Conservation (phyloP, 2,113 vertebrate species). For the Solea senegalensis region DNA sequence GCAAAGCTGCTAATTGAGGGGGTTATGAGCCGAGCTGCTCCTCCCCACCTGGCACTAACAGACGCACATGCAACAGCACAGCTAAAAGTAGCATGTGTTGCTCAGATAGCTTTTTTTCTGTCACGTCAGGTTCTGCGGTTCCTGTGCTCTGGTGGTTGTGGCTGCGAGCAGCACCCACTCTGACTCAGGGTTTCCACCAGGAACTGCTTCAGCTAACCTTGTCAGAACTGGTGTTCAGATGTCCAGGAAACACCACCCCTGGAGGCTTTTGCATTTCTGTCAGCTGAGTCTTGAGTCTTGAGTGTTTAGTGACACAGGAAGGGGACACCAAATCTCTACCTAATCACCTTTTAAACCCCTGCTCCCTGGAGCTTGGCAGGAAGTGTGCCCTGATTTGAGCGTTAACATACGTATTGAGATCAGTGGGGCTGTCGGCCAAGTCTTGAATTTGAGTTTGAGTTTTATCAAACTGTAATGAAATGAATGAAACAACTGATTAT, state of each 20-base stretch:
- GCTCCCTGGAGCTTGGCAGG: slow-evolving; percentile 24
- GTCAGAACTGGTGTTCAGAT: slow-evolving; percentile 21
- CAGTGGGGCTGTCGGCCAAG: background rate
- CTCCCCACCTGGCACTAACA: slow-evolving; percentile 24
- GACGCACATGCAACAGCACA: slow-evolving; percentile 23
- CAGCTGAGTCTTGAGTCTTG: slow-evolving; percentile 66
- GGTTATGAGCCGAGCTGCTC: slow-evolving; percentile 31
- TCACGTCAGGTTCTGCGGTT: slow-evolving; percentile 32
- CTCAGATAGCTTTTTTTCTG: slow-evolving; percentile 26
- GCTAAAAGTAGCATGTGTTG: slow-evolving; percentile 15
- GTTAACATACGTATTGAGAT: background rate
- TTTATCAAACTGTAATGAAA: no score
- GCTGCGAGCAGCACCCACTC: slow-evolving; percentile 4
- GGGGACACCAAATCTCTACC: slow-evolving; percentile 60
- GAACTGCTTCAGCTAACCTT: slow-evolving; percentile 20
- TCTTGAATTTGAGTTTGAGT: no score
- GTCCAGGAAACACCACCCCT: slow-evolving; percentile 38
- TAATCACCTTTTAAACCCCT: slow-evolving; percentile 63
- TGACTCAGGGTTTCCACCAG: slow-evolving; percentile 60
- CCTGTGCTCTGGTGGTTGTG: background rate
- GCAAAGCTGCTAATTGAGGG: slow-evolving; percentile 59
- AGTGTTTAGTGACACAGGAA: slow-evolving; percentile 48
- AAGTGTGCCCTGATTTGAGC: slow-evolving; percentile 14
- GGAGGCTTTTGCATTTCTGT: slow-evolving; percentile 23
- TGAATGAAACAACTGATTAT: background rate